Percentiles rank a stretch among this genome's conserved stretches.
phyloP scores from a whole-genome alignment of 2,113 vertebrate genomes.

The Carassius auratus region DNA sequence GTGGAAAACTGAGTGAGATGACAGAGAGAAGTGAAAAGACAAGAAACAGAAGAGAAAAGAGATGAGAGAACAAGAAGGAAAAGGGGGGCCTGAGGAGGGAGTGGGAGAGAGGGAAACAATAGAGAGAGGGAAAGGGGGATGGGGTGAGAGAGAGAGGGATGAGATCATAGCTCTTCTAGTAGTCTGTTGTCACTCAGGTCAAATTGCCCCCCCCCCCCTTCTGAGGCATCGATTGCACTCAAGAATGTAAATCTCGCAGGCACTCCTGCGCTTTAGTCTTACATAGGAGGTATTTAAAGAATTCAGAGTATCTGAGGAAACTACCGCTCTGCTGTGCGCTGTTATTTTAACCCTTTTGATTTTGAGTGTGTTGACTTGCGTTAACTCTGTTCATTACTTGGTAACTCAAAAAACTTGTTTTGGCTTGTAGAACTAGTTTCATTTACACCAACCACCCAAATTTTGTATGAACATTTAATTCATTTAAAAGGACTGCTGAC shows the following conservation, averaged over 20 bases:
- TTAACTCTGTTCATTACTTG: no score
- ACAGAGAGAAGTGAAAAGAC: conserved; percentile 50
- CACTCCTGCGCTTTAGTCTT: conserved; percentile 55
- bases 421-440: no score
- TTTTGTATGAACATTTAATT: neutral
- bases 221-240: conserved; percentile 41
- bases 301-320: conserved; percentile 40
- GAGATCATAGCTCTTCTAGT: conserved; percentile 83
- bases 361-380: neutral
- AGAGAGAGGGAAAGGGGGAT: conserved; percentile 45
- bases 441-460: neutral
- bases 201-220: conserved; percentile 66
- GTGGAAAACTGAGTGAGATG: conserved; percentile 54
- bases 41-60: conserved; percentile 14
- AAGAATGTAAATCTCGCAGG: conserved; percentile 50
- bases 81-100: conserved; percentile 64
- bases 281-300: conserved; percentile 65
- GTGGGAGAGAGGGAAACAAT: conserved; percentile 64
- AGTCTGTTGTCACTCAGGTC: conserved; percentile 84
- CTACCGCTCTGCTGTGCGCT: conserved; percentile 59
- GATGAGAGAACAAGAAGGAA: conserved; percentile 52
- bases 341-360: neutral
- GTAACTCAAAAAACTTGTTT: no score
- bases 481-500: neutral
- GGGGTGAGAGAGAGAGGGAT: conserved; percentile 67